Evolutionary conservation across 92 coral and sea anemone genomes (phyloP), one percentile per base, ranked within the genome.

Genomic region (Phenganax stokvisi): DNA sequence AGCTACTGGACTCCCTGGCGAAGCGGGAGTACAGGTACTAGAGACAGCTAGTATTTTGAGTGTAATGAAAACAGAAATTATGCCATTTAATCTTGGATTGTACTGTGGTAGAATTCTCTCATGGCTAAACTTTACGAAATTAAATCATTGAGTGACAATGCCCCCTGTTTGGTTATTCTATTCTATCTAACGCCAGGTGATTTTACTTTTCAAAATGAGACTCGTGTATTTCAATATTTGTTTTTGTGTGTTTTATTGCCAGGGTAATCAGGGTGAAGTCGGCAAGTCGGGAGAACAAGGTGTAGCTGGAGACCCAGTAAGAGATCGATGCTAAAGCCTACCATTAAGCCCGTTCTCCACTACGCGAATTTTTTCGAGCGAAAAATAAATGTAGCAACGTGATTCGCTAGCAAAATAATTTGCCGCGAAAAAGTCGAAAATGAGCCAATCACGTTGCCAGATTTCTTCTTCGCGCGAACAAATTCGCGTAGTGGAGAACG

Each of bases 211-310:
- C 47, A 37, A 37, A 1, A 1, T 12, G 20, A 17, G 20, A 61
- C 20, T 61, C 7, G 1, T 8, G 28, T 0, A 12, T 61, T 61
- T 12, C 13, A 17, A 61, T 37, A 1, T 2, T 0, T 37, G 47
- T 1, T 37, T 37, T 37, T 37, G 47, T 5, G 47, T 37, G 47
- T 37, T 37, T 37, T 37, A 37, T 37, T 75, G 31, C 47, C 71
- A 76, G 81, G 81, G 81, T 44, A 56, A 76, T 57, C 56, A 31
- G 44, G 81, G 69, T 6, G 54, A 61, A 1, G 9, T 20, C 17
- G 81, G 81, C 53, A 0, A 11, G 16, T 20, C 28, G 31, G 81
- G 81, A 57, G 70, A 57, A 5, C 27, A 25, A 31, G 81, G 81
- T 27, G 8, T 30, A 6, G 56, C 54, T 4, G 81, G 81, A 2